Evolutionary conservation across 2,888 invertebrate species (phyloP).

Genomic region (Capitulum mitella): DNA sequence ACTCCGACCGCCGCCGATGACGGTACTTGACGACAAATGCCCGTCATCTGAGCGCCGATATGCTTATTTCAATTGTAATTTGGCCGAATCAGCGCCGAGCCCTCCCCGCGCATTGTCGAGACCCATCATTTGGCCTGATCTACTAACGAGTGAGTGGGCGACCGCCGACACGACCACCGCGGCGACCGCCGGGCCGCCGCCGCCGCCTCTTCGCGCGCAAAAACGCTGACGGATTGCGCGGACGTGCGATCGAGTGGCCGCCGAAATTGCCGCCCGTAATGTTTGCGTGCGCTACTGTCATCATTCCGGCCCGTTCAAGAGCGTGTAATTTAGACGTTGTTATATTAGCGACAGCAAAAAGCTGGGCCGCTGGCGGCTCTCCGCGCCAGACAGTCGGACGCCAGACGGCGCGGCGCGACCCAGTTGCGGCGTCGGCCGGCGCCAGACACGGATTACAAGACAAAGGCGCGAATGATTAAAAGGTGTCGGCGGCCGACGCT

Average conservation of each 20-base stretch:
- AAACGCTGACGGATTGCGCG: neutral
- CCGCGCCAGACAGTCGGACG: neutral
- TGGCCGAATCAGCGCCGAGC: constrained; percentile 7
- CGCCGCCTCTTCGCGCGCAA: neutral
- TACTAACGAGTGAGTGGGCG: constrained; percentile 16
- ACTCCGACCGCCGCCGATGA: constrained; percentile 10
- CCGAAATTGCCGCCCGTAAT: constrained; percentile 39
- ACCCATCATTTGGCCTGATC: neutral
- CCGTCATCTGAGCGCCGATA: constrained; percentile 3
- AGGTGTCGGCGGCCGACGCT: neutral
- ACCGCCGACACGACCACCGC: neutral
- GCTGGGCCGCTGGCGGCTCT: neutral
- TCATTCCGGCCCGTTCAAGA: constrained; percentile 38
- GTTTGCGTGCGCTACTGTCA: constrained; percentile 41
- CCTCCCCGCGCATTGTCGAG: neutral
- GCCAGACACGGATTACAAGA: neutral
- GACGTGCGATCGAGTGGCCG: neutral
- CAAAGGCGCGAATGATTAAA: neutral
- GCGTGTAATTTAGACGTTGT: constrained; percentile 17
- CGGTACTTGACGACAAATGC: constrained; percentile 15
- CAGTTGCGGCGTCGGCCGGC: neutral
- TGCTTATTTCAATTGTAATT: constrained; percentile 27
- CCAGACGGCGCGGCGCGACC: too few relatives aligned
- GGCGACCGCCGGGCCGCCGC: neutral
- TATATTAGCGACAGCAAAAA: constrained; percentile 10